Evolutionary conservation across 2,888 invertebrate genomes (phyloP), one percentile per base, ranked within the genome.

Genomic region (Galerucella pusilla): DNA sequence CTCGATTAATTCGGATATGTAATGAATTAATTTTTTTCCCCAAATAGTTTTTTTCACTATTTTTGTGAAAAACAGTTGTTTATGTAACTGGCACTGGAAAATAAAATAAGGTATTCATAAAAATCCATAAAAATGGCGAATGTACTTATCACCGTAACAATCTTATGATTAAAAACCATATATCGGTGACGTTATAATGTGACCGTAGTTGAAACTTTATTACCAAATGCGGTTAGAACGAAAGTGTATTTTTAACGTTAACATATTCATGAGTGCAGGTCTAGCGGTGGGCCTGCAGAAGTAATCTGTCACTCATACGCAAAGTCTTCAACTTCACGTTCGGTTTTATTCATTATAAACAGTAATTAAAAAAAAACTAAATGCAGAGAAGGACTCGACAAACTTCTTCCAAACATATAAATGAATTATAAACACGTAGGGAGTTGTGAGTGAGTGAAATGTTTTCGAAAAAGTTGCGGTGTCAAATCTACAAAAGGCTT

Each of bases 301-400:
- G 81, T 83, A 82, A 85, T 83, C 86, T 86, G 87, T 86, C 86
- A 86, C 85, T 86, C 85, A 84, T 85, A 84, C 85, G 84, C 85
- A 83, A 85, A 86, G 86, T 85, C 85, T 86, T 87, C 86, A 86
- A 85, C 84, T 78, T 82, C 81, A 82, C 83, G 82, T 83, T 80
- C 85, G 82, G 85, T 86, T 85, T 85, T 86, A 85, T 85, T 85
- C 86, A 85, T 86, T 86, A 86, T 86, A 86, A 85, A 86, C 85
- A 85, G 85, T 86, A 84, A 83, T 83, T 83, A 83, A 83, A 79
- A 20, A 20, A 20, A 77, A 76, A 74, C 79, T 80, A 80, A 68
- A 73, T 16, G 69, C 77, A 77, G 76, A 69, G 76, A 74, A 66
- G 80, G 73, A 70, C 73, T 46, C 5, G 14, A 59, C 35, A 14